Evolutionary conservation across 2,797 vertebrate genomes (phyloP).

Genomic region (Pseudotriccus pelzelni): DNA sequence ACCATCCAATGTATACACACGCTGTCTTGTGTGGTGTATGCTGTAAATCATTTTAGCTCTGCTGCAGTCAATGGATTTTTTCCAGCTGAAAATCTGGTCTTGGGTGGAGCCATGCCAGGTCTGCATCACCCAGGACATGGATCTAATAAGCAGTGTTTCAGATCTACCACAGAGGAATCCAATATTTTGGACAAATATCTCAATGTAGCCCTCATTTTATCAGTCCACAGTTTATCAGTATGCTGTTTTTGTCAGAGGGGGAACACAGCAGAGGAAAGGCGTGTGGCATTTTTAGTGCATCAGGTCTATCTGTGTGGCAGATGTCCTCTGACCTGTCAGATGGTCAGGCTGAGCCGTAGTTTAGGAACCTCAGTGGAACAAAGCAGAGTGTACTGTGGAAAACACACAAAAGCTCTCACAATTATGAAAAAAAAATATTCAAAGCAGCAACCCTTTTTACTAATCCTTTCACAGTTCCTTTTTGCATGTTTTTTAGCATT

Average conservation of each 20-base stretch:
- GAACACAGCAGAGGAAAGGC: background rate
- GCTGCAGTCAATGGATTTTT: background rate
- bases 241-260: background rate
- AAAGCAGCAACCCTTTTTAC: background rate
- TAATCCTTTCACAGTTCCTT: conserved; percentile 14
- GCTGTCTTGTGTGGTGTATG: accelerated
- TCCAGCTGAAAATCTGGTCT: background rate
- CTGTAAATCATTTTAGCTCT: background rate
- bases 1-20: background rate
- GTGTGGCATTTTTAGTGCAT: background rate
- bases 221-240: background rate
- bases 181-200: background rate
- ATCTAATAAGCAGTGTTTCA: background rate
- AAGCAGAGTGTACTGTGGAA: background rate
- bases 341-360: background rate
- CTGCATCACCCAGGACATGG: background rate
- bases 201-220: accelerated
- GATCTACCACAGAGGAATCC: background rate
- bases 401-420: background rate
- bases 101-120: background rate
- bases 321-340: conserved; percentile 8
- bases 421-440: background rate
- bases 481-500: conserved; percentile 26
- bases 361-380: background rate
- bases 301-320: background rate